A percentile compares a stretch with the other conserved stretches of the same genome.
Evolutionary conservation across 2,113 vertebrate genomes (phyloP).

Genomic region (Myodes glareolus): DNA sequence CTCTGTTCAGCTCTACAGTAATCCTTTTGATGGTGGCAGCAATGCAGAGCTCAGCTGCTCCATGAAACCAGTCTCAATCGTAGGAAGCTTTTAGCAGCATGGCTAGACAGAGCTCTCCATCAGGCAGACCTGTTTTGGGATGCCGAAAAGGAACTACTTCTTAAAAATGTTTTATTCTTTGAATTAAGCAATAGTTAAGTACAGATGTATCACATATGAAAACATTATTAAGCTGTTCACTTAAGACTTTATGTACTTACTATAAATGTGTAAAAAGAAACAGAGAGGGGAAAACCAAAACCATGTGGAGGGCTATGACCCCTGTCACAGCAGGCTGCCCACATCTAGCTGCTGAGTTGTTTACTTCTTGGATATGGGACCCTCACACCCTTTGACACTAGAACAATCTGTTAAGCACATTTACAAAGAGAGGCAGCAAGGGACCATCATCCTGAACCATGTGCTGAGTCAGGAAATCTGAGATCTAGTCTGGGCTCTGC

Average conservation of each 20-base stretch:
- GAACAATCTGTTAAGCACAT: conserved; percentile 78
- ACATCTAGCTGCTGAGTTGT: conserved; percentile 74
- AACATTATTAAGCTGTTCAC: conserved; percentile 30
- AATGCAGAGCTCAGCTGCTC: conserved; percentile 1
- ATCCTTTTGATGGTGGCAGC: neutral
- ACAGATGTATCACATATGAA: neutral
- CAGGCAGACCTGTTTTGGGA: neutral
- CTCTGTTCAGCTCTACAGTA: neutral
- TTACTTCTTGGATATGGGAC: conserved; percentile 66
- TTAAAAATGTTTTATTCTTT: conserved; percentile 41
- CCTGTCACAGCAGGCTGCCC: conserved; percentile 63
- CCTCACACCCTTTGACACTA: conserved; percentile 73
- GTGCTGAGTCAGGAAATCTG: conserved; percentile 56
- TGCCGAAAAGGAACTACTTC: conserved; percentile 15
- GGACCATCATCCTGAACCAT: conserved; percentile 76
- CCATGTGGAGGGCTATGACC: conserved; percentile 18
- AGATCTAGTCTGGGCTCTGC: conserved; percentile 63
- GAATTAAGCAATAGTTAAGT: neutral
- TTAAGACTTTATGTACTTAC: neutral
- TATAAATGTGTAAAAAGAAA: conserved; percentile 13
- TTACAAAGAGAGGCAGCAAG: conserved; percentile 80
- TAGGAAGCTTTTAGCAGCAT: neutral
- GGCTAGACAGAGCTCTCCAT: neutral
- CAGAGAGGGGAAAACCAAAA: neutral
- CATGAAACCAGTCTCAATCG: neutral